phyloP scores from a whole-genome alignment of 2,888 invertebrate species.

The Heliconius aoede region DNA sequence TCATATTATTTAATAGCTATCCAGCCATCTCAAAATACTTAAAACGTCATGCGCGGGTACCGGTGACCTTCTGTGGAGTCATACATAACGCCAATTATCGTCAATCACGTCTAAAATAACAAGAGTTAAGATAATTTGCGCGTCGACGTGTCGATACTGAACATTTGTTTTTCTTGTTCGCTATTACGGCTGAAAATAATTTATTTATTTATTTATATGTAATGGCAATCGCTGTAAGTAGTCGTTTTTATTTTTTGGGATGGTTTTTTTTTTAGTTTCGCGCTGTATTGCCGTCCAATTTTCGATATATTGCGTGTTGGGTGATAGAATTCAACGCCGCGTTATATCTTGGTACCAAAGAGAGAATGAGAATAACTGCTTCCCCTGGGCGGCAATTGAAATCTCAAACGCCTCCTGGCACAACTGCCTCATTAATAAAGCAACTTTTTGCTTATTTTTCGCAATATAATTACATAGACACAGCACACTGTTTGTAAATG shows the following conservation, averaged over 20 bases:
- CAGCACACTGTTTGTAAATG: background rate
- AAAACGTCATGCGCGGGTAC: too few species aligned
- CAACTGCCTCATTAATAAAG: too few species aligned
- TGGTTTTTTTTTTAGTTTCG: background rate
- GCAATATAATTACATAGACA: too few species aligned
- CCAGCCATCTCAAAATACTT: conserved; percentile 37
- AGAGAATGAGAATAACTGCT: too few species aligned
- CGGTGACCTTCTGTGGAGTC: conserved; percentile 30
- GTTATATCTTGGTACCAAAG: background rate
- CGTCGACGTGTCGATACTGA: conserved; percentile 58
- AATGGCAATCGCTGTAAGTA: conserved; percentile 43
- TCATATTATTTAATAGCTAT: too few species aligned
- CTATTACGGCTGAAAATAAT: conserved; percentile 48
- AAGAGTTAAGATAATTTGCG: conserved; percentile 51
- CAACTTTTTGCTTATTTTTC: too few species aligned
- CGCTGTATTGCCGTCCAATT: background rate
- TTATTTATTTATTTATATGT: conserved; percentile 43
- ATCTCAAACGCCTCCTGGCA: too few species aligned
- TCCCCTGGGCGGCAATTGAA: too few species aligned
- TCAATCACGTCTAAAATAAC: conserved; percentile 51
- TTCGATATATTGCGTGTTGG: background rate
- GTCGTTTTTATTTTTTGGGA: conserved; percentile 33
- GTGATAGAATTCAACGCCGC: background rate
- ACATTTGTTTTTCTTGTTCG: conserved; percentile 66
- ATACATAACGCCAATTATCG: conserved; percentile 47